Percentiles rank a stretch among this genome's conserved stretches.
These are phyloP conservation scores for Meliscaeva auricollis DNA, from an alignment of 2,888 invertebrate species.

Conservation along the genomic window DNA sequence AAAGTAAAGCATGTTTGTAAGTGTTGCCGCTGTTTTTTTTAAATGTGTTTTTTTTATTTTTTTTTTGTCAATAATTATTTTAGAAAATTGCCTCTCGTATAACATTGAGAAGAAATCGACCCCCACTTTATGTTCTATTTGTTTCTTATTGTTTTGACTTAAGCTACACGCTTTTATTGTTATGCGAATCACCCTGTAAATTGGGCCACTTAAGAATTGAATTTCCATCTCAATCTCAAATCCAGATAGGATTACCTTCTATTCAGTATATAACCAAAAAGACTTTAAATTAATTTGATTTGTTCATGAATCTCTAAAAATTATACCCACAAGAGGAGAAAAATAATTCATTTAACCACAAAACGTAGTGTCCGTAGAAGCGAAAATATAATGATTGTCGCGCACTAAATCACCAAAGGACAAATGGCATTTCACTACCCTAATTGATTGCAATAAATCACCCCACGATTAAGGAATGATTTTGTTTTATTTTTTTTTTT, in stretches of 20 bases:
- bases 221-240: background rate
- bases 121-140: too few species aligned
- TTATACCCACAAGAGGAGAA: constrained; percentile 7
- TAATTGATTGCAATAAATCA: constrained; percentile 74
- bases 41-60: too few species aligned
- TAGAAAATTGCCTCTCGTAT: too few species aligned
- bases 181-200: too few species aligned
- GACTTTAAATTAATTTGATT: constrained; percentile 35
- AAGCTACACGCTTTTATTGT: too few species aligned
- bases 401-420: constrained; percentile 65
- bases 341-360: constrained; percentile 4
- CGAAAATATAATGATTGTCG: constrained; percentile 37
- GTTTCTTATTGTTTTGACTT: too few species aligned
- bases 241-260: background rate
- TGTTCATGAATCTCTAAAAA: constrained; percentile 11
- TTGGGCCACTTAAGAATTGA: too few species aligned
- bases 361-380: background rate
- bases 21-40: too few species aligned
- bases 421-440: constrained; percentile 70
- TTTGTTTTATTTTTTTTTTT: too few species aligned
- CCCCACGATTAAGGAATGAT: constrained; percentile 59
- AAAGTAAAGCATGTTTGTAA: too few species aligned
- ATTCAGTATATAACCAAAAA: background rate
- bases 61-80: too few species aligned
- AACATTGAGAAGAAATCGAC: too few species aligned